Evolutionary conservation across 2,888 invertebrate genomes (phyloP).

Genomic region (Lepidocyrtoides sp.): DNA sequence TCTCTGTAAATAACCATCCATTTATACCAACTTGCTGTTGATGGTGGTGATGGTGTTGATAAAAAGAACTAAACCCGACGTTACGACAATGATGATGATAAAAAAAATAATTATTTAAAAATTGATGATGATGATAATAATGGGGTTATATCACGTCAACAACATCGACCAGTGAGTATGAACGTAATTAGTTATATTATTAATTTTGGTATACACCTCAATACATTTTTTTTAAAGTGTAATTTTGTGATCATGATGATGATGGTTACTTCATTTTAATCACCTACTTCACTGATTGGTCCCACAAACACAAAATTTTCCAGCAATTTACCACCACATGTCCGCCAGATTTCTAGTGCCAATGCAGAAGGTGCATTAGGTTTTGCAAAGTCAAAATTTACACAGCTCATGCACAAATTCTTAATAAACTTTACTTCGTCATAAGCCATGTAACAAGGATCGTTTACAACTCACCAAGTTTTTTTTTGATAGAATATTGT

Average conservation of each 20-base stretch:
- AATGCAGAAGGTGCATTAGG: constrained; percentile 23
- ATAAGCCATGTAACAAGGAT: background rate
- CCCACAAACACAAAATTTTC: constrained; percentile 16
- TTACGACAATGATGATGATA: too few species aligned
- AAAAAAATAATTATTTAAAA: too few species aligned
- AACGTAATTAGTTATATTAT: too few species aligned
- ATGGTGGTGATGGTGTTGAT: constrained; percentile 38
- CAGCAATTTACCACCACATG: constrained; percentile 14
- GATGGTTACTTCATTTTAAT: background rate
- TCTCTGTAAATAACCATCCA: background rate
- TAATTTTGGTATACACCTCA: background rate
- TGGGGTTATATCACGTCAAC: too few species aligned
- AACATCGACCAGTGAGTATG: too few species aligned
- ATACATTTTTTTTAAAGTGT: background rate
- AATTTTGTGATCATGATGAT: constrained; percentile 40
- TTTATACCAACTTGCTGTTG: background rate
- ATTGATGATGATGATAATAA: too few species aligned
- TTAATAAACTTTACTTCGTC: background rate
- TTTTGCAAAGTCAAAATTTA: background rate
- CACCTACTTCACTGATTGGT: constrained; percentile 51
- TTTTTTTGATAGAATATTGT: background rate
- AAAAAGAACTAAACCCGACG: too few species aligned
- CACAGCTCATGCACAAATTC: background rate
- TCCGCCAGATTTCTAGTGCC: constrained; percentile 1
- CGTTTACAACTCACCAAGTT: background rate